phyloP scores from a whole-genome alignment of 2,888 invertebrate genomes.

The Cloeon dipterum region DNA sequence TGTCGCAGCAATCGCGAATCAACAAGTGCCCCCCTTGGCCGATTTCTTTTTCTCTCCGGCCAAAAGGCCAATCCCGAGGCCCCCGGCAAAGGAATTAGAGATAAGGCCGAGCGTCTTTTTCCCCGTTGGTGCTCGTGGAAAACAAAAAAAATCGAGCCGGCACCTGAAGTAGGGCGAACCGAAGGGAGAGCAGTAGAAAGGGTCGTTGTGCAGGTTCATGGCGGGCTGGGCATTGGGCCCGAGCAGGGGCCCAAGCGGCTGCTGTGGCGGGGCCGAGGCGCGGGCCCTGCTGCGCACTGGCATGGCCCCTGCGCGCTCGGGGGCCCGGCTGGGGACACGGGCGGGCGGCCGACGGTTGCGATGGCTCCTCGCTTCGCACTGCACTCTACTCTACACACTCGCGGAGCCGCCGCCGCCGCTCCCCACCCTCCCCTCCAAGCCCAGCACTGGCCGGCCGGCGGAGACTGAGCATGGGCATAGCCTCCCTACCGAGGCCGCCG shows the following conservation, averaged over 20 bases:
- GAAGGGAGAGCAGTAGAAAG: conserved; percentile 33
- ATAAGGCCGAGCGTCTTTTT: no score
- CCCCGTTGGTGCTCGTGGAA: no score
- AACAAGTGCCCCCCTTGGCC: no score
- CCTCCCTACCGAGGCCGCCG: conserved; percentile 5
- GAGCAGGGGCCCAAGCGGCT: no score
- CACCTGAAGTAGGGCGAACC: conserved; percentile 33
- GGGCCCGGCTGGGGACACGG: conserved; percentile 9
- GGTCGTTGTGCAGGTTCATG: conserved; percentile 24
- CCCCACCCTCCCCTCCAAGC: conserved; percentile 3
- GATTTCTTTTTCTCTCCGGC: no score
- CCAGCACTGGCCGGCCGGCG: no score
- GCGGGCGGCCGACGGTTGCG: conserved; percentile 10
- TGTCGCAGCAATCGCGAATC: no score
- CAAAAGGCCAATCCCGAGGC: no score
- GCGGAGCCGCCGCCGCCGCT: conserved; percentile 1
- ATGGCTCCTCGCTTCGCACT: conserved; percentile 1
- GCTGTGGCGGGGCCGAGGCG: conserved; percentile 12
- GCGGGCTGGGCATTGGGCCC: conserved; percentile 13
- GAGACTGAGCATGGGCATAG: conserved; percentile 6
- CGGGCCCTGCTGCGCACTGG: conserved; percentile 6
- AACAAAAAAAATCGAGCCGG: no score
- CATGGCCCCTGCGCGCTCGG: conserved; percentile 2
- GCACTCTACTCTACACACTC: conserved; percentile 4
- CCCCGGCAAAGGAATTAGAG: no score